Evolutionary conservation across 1,140 invertebrate species (phyloP), one percentile per base, ranked within the genome.

Genomic region (Aphelenchoides besseyi): DNA sequence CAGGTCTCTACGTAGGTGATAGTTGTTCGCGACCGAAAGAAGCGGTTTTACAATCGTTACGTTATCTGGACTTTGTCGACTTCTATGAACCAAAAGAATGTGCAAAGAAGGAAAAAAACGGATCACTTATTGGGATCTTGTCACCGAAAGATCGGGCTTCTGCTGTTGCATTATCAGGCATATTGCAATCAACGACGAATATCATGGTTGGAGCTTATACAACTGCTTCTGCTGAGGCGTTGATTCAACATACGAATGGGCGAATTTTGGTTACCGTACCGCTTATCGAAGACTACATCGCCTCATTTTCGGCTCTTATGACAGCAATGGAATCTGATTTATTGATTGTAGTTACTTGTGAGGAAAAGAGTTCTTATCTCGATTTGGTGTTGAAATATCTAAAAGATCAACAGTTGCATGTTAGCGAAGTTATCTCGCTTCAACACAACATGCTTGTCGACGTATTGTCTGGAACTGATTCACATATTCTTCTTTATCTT

Each of bases 1-100:
- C 81, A 68, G 80, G 81, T 59, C 74, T 82, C 3, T 84, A 82
- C 53, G 81, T 79, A 28, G 81, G 81, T 29, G 81, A 82, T 59
- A 78, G 70, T 26, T 82, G 81, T 67, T 80, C 79, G 18, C 72
- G 82, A 67, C 70, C 82, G 9, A 74, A 82, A 30, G 81, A 82
- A 71, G 69, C 82, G 26, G 69, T 82, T 62, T 79, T 74, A 66
- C 81, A 82, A 69, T 72, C 81, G 1, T 81, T 82, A 8, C 69
- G 81, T 29, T 82, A 82, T 72, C 54, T 82, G 9, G 81, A 82
- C 55, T 75, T 76, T 32, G 77, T 82, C 26, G 82, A 79, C 26
- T 82, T 76, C 68, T 75, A 79, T 48, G 81, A 84, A 41, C 81
- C 82, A 18, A 59, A 66, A 16, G 81, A 83, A 41, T 82, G 81